These are phyloP conservation scores for Calyptomena viridis DNA, from an alignment of 2,113 vertebrate species.

Conservation along the genomic window DNA sequence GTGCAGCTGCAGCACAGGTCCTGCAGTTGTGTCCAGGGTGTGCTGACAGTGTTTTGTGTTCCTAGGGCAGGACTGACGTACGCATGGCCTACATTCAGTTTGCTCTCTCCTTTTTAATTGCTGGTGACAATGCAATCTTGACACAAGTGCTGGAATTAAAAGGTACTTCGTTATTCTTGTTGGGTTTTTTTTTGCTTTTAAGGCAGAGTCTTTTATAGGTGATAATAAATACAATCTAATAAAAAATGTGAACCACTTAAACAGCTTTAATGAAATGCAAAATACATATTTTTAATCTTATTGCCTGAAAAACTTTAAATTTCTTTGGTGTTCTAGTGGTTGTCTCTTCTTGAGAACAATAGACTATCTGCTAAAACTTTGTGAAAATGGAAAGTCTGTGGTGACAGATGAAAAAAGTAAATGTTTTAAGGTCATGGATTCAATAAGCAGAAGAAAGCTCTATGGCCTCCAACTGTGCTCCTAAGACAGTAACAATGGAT, in stretches of 20 bases:
- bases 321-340: not conserved
- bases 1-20: not conserved
- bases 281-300: not conserved
- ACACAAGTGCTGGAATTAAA: conserved; percentile 87
- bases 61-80: conserved; percentile 85
- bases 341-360: not conserved
- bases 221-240: not conserved
- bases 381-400: not conserved
- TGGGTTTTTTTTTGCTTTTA: not conserved
- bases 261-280: not conserved
- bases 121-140: conserved; percentile 82
- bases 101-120: conserved; percentile 88
- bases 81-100: conserved; percentile 91
- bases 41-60: not conserved
- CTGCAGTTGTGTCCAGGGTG: not conserved
- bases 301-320: not conserved
- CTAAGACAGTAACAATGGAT: not conserved
- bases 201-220: not conserved
- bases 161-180: conserved; percentile 75
- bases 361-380: not conserved
- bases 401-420: not conserved
- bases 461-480: not conserved
- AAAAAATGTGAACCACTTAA: not conserved
- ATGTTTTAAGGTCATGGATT: not conserved
- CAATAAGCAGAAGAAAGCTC: not conserved